Evolutionary conservation across 2,888 invertebrate genomes (phyloP), one percentile per base, ranked within the genome.

Genomic region (Chydorus sphaericus): DNA sequence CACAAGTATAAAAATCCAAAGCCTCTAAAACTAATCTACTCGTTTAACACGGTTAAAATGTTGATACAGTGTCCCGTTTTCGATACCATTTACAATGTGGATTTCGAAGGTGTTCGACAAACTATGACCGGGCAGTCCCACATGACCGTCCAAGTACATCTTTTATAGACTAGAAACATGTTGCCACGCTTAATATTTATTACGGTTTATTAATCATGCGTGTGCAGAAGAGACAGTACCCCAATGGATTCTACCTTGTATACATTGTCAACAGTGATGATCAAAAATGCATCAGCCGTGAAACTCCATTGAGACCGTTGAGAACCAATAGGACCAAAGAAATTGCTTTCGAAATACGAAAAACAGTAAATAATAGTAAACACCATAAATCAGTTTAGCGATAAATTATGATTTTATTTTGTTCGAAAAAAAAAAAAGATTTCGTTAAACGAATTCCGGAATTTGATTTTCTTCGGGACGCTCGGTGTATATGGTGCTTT

Each of bases 81-180:
- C 44, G 44, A 44, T n/a, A 44, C 44, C 1, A 44, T 44, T 23
- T 44, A 44, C 26, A 44, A 44, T 23, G 44, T 44, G 8, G 44
- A 44, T 14, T 44, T 26, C 44, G 44, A 44, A 44, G 44, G 44
- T 23, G 23, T 8, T 28, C 44, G 44, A 2, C 44, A 44, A 44
- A 44, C 44, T 11, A 44, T 44, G 44, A 44, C 44, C 44, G 44
- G 44, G 26, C 44, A 44, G n/a, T 44, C 44, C 20, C 23, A 23
- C 10, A 44, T 44, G 1, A 44, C 28, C 26, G 44, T 44, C 3
- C 44, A 44, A 28, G 44, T 44, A n/a, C 23, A 7, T 6, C 4
- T 7, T 36, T 36, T 36, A 4, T n/a, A 36, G 16, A 6, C 4
- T n/a, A 36, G n/a, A 16, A 16, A 36, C 14, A 16, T 36, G 16